Evolutionary conservation across 2,113 vertebrate species (phyloP).

Genomic region (Callaeas wilsoni): DNA sequence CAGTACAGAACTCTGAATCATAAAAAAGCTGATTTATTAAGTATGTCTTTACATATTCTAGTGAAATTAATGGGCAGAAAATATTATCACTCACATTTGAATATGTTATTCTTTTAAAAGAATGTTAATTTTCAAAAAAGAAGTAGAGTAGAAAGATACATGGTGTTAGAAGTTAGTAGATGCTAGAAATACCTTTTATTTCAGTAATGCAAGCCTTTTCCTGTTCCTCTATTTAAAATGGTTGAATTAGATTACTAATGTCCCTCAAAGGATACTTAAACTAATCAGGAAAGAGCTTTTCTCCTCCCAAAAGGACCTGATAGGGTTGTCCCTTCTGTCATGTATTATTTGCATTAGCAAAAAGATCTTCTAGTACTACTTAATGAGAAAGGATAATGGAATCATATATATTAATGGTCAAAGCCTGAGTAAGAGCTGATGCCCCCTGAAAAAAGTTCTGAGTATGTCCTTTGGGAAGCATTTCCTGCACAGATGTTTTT

Average conservation of each 20-base stretch:
- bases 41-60: neutral
- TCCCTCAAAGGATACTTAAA: conserved; percentile 32
- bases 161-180: neutral
- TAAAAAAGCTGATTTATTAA: neutral
- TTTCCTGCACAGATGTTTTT: neutral
- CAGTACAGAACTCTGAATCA: neutral
- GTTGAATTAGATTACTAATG: conserved; percentile 8
- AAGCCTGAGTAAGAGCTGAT: neutral
- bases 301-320: neutral
- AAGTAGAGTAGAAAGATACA: neutral
- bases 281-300: conserved; percentile 39
- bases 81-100: neutral
- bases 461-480: neutral
- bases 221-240: neutral
- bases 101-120: neutral
- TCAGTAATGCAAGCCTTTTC: neutral
- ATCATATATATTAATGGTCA: conserved; percentile 1
- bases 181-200: neutral
- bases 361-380: conserved; percentile 18
- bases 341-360: conserved; percentile 8
- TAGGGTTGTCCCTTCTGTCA: neutral
- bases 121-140: neutral
- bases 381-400: conserved; percentile 30
- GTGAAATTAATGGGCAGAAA: neutral
- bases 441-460: neutral